These are phyloP conservation scores for Melanotaenia duboulayi DNA, from an alignment of 2,113 vertebrate genomes.

Conservation along the genomic window DNA sequence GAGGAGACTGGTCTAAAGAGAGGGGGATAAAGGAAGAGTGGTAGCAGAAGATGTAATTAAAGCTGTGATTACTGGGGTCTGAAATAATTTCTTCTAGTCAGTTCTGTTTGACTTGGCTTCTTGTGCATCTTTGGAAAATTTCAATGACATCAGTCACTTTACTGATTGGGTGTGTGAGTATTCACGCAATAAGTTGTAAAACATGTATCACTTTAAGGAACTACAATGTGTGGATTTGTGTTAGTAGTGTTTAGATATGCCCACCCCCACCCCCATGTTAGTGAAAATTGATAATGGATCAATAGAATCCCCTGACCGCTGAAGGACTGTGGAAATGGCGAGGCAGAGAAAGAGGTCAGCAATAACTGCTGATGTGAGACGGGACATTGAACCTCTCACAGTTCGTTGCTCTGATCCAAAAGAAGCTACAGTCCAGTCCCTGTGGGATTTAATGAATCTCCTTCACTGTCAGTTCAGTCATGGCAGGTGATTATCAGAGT, in stretches of 20 bases:
- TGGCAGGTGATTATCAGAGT: neutral
- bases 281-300: slow-evolving; percentile 34
- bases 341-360: slow-evolving; percentile 24
- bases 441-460: neutral
- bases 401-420: slow-evolving; percentile 46
- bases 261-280: neutral
- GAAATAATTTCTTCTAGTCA: slow-evolving; percentile 68
- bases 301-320: slow-evolving; percentile 30
- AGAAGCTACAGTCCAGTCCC: slow-evolving; percentile 23
- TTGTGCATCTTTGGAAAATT: slow-evolving; percentile 53
- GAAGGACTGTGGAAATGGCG: neutral
- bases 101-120: slow-evolving; percentile 64
- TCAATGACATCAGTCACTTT: slow-evolving; percentile 60
- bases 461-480: neutral
- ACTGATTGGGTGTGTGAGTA: slow-evolving; percentile 10
- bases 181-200: neutral
- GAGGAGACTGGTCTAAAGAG: slow-evolving; percentile 50
- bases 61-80: slow-evolving; percentile 68
- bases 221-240: neutral
- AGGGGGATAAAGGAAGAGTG: slow-evolving; percentile 30
- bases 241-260: neutral
- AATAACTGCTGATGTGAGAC: slow-evolving; percentile 48
- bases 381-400: slow-evolving; percentile 46
- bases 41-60: slow-evolving; percentile 69
- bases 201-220: neutral